phyloP scores from a whole-genome alignment of 2,888 invertebrate species.

The Baccha elongata region DNA sequence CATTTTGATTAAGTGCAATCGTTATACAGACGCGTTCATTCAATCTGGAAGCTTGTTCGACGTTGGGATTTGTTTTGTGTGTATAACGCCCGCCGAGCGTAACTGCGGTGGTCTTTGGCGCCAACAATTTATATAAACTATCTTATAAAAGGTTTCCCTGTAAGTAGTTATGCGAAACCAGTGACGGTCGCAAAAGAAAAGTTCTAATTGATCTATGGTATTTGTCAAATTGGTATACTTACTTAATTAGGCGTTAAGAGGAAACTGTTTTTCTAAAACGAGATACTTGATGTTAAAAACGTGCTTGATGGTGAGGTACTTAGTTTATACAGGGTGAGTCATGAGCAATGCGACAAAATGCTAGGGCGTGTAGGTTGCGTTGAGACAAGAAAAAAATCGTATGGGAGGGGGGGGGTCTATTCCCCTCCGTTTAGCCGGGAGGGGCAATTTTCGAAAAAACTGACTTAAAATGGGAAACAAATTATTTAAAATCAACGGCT shows the following conservation, averaged over 20 bases:
- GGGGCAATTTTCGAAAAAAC: too few species aligned
- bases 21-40: constrained; percentile 38
- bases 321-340: too few species aligned
- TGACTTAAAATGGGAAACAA: too few species aligned
- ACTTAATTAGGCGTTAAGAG: constrained; percentile 39
- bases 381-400: too few species aligned
- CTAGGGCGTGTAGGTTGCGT: too few species aligned
- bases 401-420: too few species aligned
- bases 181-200: constrained; percentile 48
- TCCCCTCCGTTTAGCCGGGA: too few species aligned
- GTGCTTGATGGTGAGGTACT: too few species aligned
- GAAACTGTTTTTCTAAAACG: neutral
- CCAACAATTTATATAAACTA: constrained; percentile 20
- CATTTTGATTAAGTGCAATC: constrained; percentile 73
- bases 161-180: constrained; percentile 28
- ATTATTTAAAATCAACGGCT: too few species aligned
- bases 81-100: constrained; percentile 12
- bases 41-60: constrained; percentile 47
- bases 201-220: constrained; percentile 60
- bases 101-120: constrained; percentile 57
- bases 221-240: constrained; percentile 52
- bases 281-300: constrained; percentile 10
- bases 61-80: constrained; percentile 55
- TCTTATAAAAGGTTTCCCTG: constrained; percentile 16
- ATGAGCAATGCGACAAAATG: too few species aligned